Conservation (phyloP, 2,797 vertebrate genomes). For the Rhinatrema bivittatum region DNA sequence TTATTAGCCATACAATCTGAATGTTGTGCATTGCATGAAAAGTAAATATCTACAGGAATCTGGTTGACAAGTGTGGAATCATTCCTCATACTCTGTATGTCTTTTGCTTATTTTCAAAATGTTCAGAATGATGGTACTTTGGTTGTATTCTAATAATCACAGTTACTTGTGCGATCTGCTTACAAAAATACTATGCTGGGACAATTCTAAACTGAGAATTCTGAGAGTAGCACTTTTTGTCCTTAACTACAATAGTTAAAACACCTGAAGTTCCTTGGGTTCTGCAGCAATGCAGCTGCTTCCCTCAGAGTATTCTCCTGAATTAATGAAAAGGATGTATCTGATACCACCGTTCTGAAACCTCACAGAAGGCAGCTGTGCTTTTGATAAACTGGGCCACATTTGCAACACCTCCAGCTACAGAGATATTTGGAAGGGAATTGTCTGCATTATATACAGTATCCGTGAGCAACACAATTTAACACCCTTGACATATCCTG, state of each 20-base stretch:
- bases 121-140: too few relatives aligned
- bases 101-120: too few relatives aligned
- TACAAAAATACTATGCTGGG: too few relatives aligned
- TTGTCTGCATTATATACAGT: conserved; percentile 36
- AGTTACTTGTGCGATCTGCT: too few relatives aligned
- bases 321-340: conserved; percentile 45
- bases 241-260: conserved; percentile 51
- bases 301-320: conserved; percentile 54
- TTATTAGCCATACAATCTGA: too few relatives aligned
- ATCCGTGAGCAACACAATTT: conserved; percentile 39
- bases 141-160: too few relatives aligned
- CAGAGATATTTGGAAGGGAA: conserved; percentile 47
- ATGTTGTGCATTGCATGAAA: too few relatives aligned
- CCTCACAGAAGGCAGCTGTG: conserved; percentile 59
- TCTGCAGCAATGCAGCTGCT: conserved; percentile 64
- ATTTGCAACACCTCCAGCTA: conserved; percentile 60
- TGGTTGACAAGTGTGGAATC: too few relatives aligned
- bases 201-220: conserved; percentile 36
- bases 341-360: conserved; percentile 52
- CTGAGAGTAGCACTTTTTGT: conserved; percentile 39
- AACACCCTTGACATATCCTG: conserved; percentile 25
- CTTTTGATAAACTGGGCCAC: conserved; percentile 44
- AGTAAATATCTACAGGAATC: too few relatives aligned
- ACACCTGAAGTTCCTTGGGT: conserved; percentile 50
- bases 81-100: too few relatives aligned